phyloP scores from a whole-genome alignment of 2,888 invertebrate species.

The Ceratothoa steindachneri region DNA sequence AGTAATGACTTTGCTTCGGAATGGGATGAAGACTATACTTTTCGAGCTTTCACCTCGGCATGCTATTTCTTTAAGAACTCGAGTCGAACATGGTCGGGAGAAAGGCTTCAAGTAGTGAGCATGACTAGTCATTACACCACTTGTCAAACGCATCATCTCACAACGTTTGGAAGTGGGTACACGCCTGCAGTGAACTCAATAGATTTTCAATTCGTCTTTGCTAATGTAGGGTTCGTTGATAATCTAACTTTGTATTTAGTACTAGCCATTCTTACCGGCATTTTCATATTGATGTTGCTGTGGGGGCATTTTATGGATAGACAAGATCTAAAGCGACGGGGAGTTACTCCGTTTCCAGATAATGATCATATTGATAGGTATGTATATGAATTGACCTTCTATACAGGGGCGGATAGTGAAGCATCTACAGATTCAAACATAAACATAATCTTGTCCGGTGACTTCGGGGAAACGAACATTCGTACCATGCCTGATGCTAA shows the following conservation, averaged over 20 bases:
- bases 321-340: conserved; percentile 32
- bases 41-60: conserved; percentile 52
- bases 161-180: conserved; percentile 56
- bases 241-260: conserved; percentile 56
- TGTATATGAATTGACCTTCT: conserved; percentile 40
- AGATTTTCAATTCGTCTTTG: conserved; percentile 56
- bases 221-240: conserved; percentile 54
- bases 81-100: conserved; percentile 50
- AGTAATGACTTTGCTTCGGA: conserved; percentile 11
- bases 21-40: conserved; percentile 50
- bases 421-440: conserved; percentile 39
- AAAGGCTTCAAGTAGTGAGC: conserved; percentile 45
- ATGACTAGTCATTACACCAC: conserved; percentile 7
- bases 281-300: conserved; percentile 53
- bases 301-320: conserved; percentile 52
- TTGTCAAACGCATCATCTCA: conserved; percentile 52
- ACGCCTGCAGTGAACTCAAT: conserved; percentile 56
- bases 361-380: conserved; percentile 51
- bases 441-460: conserved; percentile 50
- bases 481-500: conserved; percentile 48
- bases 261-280: conserved; percentile 52
- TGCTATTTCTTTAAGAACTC: conserved; percentile 53
- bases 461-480: conserved; percentile 51
- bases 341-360: conserved; percentile 49
- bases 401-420: conserved; percentile 38